Evolutionary conservation across 37 sponge, comb jelly and placozoan genomes (phyloP).

Genomic region (Halichondria panicea): DNA sequence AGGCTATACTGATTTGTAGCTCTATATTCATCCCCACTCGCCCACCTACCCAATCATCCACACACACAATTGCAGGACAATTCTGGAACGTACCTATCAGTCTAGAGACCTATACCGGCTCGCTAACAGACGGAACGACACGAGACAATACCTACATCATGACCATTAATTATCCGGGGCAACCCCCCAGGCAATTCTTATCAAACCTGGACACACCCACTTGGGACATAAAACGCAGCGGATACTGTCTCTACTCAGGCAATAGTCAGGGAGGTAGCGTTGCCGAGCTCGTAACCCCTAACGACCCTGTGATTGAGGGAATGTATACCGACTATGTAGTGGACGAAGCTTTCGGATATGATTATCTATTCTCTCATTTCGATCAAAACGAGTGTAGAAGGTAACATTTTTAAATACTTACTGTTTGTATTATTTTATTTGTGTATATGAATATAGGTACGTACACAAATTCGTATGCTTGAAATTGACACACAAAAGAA

Average conservation of each 20-base stretch:
- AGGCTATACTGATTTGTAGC: too few species aligned
- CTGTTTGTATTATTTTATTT: too few species aligned
- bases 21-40: too few species aligned
- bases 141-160: too few species aligned
- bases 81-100: conserved; percentile 34
- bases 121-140: too few species aligned
- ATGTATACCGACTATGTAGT: conserved; percentile 18
- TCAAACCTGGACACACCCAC: neutral
- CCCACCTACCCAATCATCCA: too few species aligned
- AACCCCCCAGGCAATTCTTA: neutral
- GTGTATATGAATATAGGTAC: too few species aligned
- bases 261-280: conserved; percentile 18
- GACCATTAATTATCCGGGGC: neutral
- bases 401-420: too few species aligned
- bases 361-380: neutral
- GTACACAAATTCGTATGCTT: too few species aligned
- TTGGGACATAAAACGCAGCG: neutral
- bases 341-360: neutral
- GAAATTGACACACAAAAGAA: too few species aligned
- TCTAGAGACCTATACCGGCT: neutral
- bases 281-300: conserved; percentile 4
- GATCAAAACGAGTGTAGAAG: too few species aligned
- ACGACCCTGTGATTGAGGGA: conserved; percentile 33
- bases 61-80: conserved; percentile 28
- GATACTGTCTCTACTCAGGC: conserved; percentile 7